Evolutionary conservation across 2,888 invertebrate species (phyloP).

Genomic region (Pseudococcus jackbeardsleyi): DNA sequence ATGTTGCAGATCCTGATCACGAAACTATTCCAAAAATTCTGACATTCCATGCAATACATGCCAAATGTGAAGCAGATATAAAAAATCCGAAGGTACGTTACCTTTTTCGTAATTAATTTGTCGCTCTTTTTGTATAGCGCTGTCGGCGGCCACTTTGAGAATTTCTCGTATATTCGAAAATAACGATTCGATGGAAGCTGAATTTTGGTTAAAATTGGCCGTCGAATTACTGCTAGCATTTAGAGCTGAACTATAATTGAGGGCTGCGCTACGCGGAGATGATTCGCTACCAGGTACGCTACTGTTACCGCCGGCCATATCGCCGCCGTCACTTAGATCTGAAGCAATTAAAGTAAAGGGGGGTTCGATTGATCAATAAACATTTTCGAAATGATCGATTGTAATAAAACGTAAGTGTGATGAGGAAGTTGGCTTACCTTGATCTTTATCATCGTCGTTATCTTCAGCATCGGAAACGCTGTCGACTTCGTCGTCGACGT

Average conservation of each 20-base stretch:
- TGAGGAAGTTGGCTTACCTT: conserved; percentile 74
- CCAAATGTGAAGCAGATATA: neutral
- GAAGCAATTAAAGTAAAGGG: conserved; percentile 69
- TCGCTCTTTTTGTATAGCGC: conserved; percentile 94
- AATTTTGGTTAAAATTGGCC: conserved; percentile 71
- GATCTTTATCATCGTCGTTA: conserved; percentile 82
- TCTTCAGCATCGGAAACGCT: conserved; percentile 90
- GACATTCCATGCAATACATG: too few relatives aligned
- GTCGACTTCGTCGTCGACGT: conserved; percentile 88
- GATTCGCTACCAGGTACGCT: conserved; percentile 69
- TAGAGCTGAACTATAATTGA: conserved; percentile 75
- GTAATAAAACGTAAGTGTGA: neutral
- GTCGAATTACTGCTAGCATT: conserved; percentile 59
- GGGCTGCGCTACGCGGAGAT: conserved; percentile 72
- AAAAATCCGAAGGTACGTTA: conserved; percentile 71
- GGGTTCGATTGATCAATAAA: neutral
- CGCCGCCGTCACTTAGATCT: conserved; percentile 78
- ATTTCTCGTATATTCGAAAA: conserved; percentile 95
- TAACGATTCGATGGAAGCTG: conserved; percentile 80
- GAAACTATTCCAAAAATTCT: too few relatives aligned
- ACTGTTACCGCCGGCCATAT: conserved; percentile 66
- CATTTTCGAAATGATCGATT: neutral
- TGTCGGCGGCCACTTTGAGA: conserved; percentile 96
- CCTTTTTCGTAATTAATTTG: conserved; percentile 98
- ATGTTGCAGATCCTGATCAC: too few relatives aligned